Evolutionary conservation across 2,888 invertebrate genomes (phyloP).

Genomic region (Morpho deidamia): DNA sequence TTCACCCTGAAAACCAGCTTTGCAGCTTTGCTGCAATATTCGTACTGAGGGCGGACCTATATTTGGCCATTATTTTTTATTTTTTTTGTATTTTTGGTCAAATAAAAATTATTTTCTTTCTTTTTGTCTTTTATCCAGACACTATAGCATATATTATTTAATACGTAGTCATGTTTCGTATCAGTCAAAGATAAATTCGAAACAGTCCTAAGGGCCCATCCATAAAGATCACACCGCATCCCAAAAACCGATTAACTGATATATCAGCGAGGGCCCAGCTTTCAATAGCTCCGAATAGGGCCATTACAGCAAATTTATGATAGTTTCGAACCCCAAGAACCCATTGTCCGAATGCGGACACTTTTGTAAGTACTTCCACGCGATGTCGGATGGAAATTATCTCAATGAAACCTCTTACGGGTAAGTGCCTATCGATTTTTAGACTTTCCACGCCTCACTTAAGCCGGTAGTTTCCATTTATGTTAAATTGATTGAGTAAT

Average conservation of each 20-base stretch:
- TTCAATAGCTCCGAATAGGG: conserved; percentile 27
- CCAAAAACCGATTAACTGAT: conserved; percentile 29
- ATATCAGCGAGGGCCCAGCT: conserved; percentile 25
- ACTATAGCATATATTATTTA: no score
- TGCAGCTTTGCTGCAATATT: no score
- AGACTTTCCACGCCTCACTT: conserved; percentile 7
- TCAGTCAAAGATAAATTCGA: neutral
- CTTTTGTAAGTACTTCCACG: conserved; percentile 33
- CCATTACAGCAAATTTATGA: conserved; percentile 34
- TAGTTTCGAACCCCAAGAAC: conserved; percentile 24
- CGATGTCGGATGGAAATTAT: conserved; percentile 32
- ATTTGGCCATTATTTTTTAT: no score
- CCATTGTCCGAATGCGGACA: conserved; percentile 36
- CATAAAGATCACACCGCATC: conserved; percentile 17
- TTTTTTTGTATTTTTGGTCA: no score
- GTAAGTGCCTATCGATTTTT: conserved; percentile 4
- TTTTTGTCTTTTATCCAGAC: no score
- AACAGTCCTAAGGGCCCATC: conserved; percentile 4
- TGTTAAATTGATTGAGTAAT: conserved; percentile 13
- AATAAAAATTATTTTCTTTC: no score
- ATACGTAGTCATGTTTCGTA: no score
- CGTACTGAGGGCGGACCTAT: no score
- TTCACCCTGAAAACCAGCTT: no score
- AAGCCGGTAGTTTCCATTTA: conserved; percentile 8
- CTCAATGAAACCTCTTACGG: conserved; percentile 5